Conservation (phyloP, 2,797 vertebrate genomes). For the Nyctalus aviator region DNA sequence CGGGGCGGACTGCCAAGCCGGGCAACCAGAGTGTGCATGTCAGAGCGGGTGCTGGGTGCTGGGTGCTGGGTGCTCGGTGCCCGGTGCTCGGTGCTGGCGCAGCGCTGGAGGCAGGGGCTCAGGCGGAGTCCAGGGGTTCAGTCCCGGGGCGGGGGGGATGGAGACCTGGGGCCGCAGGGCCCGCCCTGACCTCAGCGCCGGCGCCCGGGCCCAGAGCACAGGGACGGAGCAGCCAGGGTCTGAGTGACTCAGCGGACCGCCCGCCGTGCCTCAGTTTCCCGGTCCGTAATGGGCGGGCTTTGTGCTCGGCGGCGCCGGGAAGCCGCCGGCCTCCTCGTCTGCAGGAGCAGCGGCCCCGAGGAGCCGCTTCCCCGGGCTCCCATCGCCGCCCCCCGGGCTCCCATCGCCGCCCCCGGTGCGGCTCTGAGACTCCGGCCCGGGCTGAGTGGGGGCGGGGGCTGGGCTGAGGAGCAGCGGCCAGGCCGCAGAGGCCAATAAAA, state of each 20-base stretch:
- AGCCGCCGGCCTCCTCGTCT: not conserved
- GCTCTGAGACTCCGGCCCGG: not conserved
- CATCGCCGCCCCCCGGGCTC: not conserved
- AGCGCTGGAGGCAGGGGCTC: no score
- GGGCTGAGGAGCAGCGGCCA: not conserved
- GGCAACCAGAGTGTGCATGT: no score
- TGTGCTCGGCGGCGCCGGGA: not conserved
- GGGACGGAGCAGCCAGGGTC: no score
- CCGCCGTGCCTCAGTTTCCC: not conserved
- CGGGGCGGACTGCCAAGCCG: no score
- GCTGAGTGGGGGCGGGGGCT: not conserved
- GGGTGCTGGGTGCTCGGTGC: no score
- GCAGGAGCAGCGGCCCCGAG: not conserved
- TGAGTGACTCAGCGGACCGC: not conserved
- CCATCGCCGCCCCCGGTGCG: not conserved
- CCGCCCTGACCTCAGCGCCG: no score
- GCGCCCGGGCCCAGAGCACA: not conserved
- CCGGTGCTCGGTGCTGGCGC: no score
- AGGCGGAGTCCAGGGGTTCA: not conserved
- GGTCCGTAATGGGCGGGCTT: not conserved
- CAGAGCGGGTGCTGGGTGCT: no score
- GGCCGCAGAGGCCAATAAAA: slow-evolving; percentile 40
- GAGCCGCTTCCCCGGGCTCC: not conserved
- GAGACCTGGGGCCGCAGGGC: not conserved
- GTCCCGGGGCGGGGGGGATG: not conserved